phyloP scores from a whole-genome alignment of 2,113 vertebrate species.

The human region GRCh38 chr7:47213501-47214000 shows the following conservation, averaged over 20 bases:
- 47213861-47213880: not conserved
- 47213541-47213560: no score
- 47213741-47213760: not conserved
- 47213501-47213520: not conserved
- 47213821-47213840: not conserved
- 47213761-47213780: not conserved
- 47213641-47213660: not conserved
- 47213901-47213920: not conserved
- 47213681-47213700: not conserved
- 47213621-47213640: accelerated
- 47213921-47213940: not conserved
- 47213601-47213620: not conserved
- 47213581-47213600: no score
- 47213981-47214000: not conserved
- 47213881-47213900: not conserved
- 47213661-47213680: accelerated
- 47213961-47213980: not conserved
- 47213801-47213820: not conserved
- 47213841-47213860: not conserved
- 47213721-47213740: not conserved
- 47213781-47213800: not conserved
- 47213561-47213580: no score
- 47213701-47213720: not conserved
- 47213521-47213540: no score
- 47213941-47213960: not conserved